Base-by-base conservation (phyloP, 2,113 vertebrate species). In the Microtus montanus region DNA sequence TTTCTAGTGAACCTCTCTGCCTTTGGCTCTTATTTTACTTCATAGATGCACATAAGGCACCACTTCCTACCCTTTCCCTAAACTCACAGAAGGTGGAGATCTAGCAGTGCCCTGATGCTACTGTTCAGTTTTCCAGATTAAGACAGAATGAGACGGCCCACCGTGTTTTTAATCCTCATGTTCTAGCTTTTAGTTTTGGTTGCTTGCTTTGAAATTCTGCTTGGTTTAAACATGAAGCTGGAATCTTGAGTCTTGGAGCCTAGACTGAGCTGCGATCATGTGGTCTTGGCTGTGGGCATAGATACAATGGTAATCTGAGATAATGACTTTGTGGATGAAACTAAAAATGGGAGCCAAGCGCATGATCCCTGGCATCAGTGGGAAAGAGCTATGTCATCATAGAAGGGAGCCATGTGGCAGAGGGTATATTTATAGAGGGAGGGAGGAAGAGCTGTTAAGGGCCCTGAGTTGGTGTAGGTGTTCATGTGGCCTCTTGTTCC, bases 91-190 rank as follows among this genome's bases (percentile, higher is more conserved):
- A 87, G 44, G 82, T 49, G 74, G 93, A 87, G 52, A 44, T 63
- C 58, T 63, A 17, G 63, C 80, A 44, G 15, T 28, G 9, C 88
- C 93, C 66, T 47, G 68, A 7, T n/a, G 80, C 35, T 68, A 5
- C 5, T 85, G 30, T 92, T 87, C n/a, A 61, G 80, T 52, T 92
- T 92, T 89, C 74, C 61, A 88, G 66, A 61, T 88, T 90, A 87
- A 95, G 88, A 80, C 19, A 44, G 80, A 89, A 63, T 87, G 87
- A 91, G 15, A 74, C 11, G 70, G 17, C n/a, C 70, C 35, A 38
- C 20, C 1, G 19, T 92, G 49, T 7, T 89, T 75, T 77, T 73
- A 92, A 7, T 38, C 70, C 70, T 38, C 70, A 22, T 10, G 11
- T n/a, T 86, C 95, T 88, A 52, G 28, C 61, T 94, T 92, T 54